Conservation (phyloP, 2,797 vertebrate genomes). For the Coregonus sp. region DNA sequence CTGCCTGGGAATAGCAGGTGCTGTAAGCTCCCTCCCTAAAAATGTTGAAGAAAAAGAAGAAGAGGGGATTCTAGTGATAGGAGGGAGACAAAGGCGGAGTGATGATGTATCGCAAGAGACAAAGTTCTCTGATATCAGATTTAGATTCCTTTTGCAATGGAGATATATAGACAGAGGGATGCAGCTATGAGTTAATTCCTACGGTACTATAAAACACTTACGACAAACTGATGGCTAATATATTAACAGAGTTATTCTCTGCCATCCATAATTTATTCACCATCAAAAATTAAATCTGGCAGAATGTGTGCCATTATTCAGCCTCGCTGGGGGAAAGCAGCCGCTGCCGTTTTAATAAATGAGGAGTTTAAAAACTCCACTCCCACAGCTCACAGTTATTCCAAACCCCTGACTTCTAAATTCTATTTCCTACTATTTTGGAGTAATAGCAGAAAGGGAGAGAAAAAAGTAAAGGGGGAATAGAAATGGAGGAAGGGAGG, state of each 20-base stretch:
- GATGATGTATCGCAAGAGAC: not conserved
- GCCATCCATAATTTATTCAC: conserved; percentile 75
- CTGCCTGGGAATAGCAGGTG: too few species aligned
- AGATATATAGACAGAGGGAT: not conserved
- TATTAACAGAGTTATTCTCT: conserved; percentile 70
- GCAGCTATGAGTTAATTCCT: conserved; percentile 55
- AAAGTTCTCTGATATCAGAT: not conserved
- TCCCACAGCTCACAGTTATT: conserved; percentile 56
- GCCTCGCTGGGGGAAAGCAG: conserved; percentile 60
- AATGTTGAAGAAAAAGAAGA: too few species aligned
- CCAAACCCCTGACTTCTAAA: conserved; percentile 49
- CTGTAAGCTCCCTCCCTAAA: too few species aligned
- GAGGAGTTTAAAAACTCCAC: conserved; percentile 55
- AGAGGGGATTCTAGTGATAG: not conserved
- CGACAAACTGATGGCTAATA: conserved; percentile 69
- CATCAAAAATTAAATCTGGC: conserved; percentile 75
- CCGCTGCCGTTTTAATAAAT: conserved; percentile 66
- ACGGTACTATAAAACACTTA: conserved; percentile 61
- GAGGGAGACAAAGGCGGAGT: conserved; percentile 4
- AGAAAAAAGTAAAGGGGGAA: not conserved
- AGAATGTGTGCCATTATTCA: conserved; percentile 71
- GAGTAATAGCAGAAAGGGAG: conserved; percentile 3
- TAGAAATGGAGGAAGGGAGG: not conserved
- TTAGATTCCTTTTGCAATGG: not conserved
- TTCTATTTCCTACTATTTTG: not conserved